A percentile compares a stretch with the other conserved stretches of the same genome.
Evolutionary conservation across 2,113 vertebrate species (phyloP).

Genomic region (Syngnathus floridae): DNA sequence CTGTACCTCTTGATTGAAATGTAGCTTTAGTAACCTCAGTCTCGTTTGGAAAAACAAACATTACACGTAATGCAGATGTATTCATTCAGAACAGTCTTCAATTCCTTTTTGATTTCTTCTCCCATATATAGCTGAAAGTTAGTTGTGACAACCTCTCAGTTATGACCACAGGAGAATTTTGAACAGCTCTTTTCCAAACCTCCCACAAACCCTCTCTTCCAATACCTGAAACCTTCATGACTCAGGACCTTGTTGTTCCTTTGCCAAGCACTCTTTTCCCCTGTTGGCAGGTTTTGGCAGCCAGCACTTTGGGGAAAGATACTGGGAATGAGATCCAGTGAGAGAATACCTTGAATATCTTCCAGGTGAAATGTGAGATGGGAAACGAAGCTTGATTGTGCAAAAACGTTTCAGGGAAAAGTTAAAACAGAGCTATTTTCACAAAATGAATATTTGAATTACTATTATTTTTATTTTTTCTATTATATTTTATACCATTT

Average conservation of each 20-base stretch:
- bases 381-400: neutral
- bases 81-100: constrained; percentile 15
- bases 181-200: constrained; percentile 6
- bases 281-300: constrained; percentile 9
- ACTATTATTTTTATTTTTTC: neutral
- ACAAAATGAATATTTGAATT: neutral
- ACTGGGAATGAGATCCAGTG: constrained; percentile 5
- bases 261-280: constrained; percentile 1
- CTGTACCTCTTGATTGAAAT: no score
- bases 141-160: constrained; percentile 20
- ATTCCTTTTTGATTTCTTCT: constrained; percentile 29
- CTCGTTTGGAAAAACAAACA: neutral
- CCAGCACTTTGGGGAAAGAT: constrained; percentile 6
- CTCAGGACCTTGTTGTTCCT: constrained; percentile 3
- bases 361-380: constrained; percentile 8
- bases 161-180: neutral
- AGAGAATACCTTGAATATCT: constrained; percentile 10
- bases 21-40: neutral
- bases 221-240: neutral
- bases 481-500: no score
- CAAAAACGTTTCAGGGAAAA: neutral
- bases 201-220: constrained; percentile 16
- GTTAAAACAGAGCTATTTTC: neutral
- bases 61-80: neutral
- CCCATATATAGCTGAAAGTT: constrained; percentile 17